phyloP scores from a whole-genome alignment of 2,888 invertebrate species.

The Troilus luridus region DNA sequence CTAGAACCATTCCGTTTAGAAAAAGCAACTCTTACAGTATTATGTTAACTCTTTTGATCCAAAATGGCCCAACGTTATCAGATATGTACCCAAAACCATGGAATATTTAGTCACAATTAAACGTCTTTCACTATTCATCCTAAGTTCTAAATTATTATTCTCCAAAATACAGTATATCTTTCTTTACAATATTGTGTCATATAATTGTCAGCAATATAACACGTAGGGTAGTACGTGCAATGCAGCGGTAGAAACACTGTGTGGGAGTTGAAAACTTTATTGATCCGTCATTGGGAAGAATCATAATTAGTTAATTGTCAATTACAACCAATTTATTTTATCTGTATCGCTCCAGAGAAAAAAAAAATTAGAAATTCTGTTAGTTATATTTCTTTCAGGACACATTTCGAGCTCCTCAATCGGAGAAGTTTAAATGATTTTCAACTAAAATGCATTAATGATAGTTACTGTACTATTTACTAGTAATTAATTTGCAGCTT shows the following conservation, averaged over 20 bases:
- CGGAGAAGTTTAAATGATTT: too few species aligned
- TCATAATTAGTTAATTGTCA: slow-evolving; percentile 27
- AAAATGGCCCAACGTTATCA: too few species aligned
- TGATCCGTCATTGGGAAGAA: slow-evolving; percentile 6
- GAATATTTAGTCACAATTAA: too few species aligned
- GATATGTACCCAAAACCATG: too few species aligned
- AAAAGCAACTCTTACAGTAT: too few species aligned
- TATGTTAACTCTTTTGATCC: too few species aligned
- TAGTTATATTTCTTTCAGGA: background rate
- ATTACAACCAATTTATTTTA: background rate
- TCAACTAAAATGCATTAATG: too few species aligned
- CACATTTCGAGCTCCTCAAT: background rate
- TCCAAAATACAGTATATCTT: background rate
- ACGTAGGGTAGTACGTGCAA: background rate
- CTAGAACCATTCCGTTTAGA: too few species aligned
- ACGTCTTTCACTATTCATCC: too few species aligned
- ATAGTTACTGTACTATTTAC: too few species aligned
- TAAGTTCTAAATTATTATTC: background rate
- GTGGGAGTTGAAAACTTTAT: slow-evolving; percentile 17
- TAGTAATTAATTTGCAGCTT: too few species aligned
- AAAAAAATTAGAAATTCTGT: background rate
- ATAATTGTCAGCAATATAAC: background rate
- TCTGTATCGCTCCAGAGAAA: background rate
- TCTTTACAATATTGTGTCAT: background rate
- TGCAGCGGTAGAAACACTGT: background rate